phyloP scores from a whole-genome alignment of 2,113 vertebrate species.

The Engystomops pustulosus region DNA sequence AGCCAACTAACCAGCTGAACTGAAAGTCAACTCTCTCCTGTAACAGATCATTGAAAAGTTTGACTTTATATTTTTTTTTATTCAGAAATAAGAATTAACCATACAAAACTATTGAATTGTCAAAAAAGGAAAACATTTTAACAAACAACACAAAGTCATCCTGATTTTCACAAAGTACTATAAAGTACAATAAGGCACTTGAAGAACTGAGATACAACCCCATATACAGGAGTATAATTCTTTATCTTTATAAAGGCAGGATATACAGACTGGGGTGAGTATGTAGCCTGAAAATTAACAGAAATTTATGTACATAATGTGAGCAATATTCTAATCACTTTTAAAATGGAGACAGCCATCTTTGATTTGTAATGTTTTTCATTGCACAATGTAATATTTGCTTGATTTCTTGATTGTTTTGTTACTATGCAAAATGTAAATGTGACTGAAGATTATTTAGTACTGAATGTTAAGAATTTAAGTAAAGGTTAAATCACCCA shows the following conservation, averaged over 20 bases:
- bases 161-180: constrained; percentile 99
- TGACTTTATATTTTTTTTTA: constrained; percentile 32
- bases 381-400: neutral
- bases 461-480: too few species aligned
- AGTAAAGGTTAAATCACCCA: too few species aligned
- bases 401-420: neutral
- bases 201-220: constrained; percentile 97
- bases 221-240: constrained; percentile 31
- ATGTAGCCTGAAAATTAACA: constrained; percentile 32
- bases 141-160: constrained; percentile 99
- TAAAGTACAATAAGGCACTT: constrained; percentile 99
- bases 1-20: constrained; percentile 98
- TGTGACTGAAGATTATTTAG: neutral
- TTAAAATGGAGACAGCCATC: constrained; percentile 22
- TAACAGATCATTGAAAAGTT: constrained; percentile 87
- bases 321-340: constrained; percentile 8
- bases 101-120: constrained; percentile 99
- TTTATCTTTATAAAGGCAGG: constrained; percentile 54
- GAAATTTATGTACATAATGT: constrained; percentile 41
- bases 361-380: constrained; percentile 39
- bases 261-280: constrained; percentile 36
- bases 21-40: constrained; percentile 97
- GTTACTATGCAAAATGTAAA: neutral
- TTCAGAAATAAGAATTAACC: constrained; percentile 96
- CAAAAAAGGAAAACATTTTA: constrained; percentile 88